Base-by-base conservation (phyloP, 35 echinoderm and acorn worm species). In the Diadema setosum region DNA sequence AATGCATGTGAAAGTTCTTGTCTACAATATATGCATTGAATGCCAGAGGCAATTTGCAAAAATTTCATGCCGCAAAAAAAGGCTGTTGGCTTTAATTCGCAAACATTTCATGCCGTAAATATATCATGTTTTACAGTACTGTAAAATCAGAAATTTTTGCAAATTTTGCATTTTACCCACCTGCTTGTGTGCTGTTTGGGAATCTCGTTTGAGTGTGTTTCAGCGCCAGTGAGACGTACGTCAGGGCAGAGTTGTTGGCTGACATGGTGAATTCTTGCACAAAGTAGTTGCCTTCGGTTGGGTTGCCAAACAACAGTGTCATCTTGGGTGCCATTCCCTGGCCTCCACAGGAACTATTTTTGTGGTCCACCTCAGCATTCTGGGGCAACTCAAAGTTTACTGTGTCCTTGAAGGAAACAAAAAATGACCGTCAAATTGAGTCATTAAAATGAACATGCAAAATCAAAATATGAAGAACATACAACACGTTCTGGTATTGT, bases 261-360 rank as follows among this genome's bases (percentile, higher is more conserved):
- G 73, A 78, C 35, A 78, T 44, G 16, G 64, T 44, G 85, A 75
- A 87, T 6, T 30, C 40, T 48, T 87, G 85, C 16, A 30, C 69
- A 42, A 87, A 87, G 40, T 42, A 48, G 42, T 75, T 70, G 5
- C 61, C 61, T 11, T 45, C 7, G 5, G 7, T 24, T 2, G 45
- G 17, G 16, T 40, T 70, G 42, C 30, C 42, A 3, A 70, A 42
- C 40, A 75, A 3, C 40, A 87, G 39, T n/a, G 85, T 70, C 5
- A 73, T 17, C 27, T 17, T 39, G 32, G 36, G 20, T 24, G 43
- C 35, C 2, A 27, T 70, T 8, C 23, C 40, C 63, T 27, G 25
- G 15, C n/a, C 8, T 30, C 49, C 85, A 21, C 85, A 87, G 8
- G 44, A 5, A 45, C 85, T 87, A 2, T 45, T 50, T 25, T 3